A percentile compares a stretch with the other conserved stretches of the same genome.
Conservation (phyloP, 2,888 invertebrate genomes). For the Polyploca ridens region DNA sequence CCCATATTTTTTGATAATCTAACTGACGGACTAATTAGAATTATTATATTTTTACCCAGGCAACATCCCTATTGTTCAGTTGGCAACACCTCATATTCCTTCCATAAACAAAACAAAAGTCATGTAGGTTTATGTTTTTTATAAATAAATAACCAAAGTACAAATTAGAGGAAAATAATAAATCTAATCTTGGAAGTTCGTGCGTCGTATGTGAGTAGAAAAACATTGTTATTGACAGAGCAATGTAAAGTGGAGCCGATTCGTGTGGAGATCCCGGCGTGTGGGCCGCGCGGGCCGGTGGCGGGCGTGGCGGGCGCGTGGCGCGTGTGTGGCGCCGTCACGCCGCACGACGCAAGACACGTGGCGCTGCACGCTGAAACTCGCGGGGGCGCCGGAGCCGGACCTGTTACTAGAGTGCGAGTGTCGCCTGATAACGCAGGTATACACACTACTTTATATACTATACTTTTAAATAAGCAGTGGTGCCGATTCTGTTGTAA, state of each 20-base stretch:
- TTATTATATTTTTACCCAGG: too few relatives aligned
- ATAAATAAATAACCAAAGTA: too few relatives aligned
- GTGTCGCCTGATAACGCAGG: constrained; percentile 35
- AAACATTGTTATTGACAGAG: constrained; percentile 58
- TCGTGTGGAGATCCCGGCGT: constrained; percentile 45
- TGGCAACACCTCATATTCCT: too few relatives aligned
- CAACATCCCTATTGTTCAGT: too few relatives aligned
- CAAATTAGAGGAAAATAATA: too few relatives aligned
- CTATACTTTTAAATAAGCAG: too few relatives aligned
- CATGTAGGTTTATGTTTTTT: too few relatives aligned
- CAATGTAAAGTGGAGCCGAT: constrained; percentile 66
- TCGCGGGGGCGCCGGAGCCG: constrained; percentile 3
- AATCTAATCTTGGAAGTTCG: too few relatives aligned
- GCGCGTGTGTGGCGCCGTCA: constrained; percentile 72
- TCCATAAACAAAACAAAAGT: too few relatives aligned
- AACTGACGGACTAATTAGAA: too few relatives aligned
- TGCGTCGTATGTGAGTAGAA: background rate
- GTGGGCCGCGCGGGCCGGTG: constrained; percentile 43
- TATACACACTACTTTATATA: constrained; percentile 7
- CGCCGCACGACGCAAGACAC: constrained; percentile 40
- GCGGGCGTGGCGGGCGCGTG: constrained; percentile 55
- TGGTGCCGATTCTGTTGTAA: too few relatives aligned
- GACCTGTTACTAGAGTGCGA: constrained; percentile 7
- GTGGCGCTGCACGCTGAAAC: constrained; percentile 16
- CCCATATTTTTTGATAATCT: too few relatives aligned